A percentile compares a stretch with the other conserved stretches of the same genome.
These are phyloP conservation scores for Ligdia adustata DNA, from an alignment of 2,888 invertebrate species.

Conservation along the genomic window DNA sequence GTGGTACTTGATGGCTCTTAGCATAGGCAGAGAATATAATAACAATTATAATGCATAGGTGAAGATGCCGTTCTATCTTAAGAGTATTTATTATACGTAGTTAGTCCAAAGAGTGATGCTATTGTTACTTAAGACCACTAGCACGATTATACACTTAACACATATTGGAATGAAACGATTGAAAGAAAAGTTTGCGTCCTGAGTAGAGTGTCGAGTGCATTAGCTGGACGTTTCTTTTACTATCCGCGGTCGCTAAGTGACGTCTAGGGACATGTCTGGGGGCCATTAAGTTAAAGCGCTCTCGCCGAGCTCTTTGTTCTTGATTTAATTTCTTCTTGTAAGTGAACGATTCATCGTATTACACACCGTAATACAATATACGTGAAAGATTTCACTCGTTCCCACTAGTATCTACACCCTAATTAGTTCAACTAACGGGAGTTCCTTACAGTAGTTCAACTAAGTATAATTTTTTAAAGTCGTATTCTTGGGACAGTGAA, in stretches of 20 bases:
- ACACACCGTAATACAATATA: too few species aligned
- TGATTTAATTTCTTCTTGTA: conserved; percentile 55
- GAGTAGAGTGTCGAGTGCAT: conserved; percentile 23
- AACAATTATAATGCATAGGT: neutral
- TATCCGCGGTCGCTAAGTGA: conserved; percentile 52
- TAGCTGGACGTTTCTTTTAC: conserved; percentile 46
- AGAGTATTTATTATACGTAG: too few species aligned
- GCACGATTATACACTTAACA: neutral
- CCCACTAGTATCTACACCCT: too few species aligned
- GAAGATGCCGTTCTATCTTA: too few species aligned
- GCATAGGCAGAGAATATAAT: too few species aligned
- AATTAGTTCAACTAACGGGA: too few species aligned
- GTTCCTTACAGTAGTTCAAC: too few species aligned
- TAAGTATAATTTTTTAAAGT: too few species aligned
- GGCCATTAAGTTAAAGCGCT: conserved; percentile 62
- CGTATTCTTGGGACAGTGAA: too few species aligned
- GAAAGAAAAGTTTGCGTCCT: conserved; percentile 9
- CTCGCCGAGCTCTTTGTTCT: conserved; percentile 49
- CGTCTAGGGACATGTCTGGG: conserved; percentile 51
- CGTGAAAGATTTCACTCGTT: too few species aligned
- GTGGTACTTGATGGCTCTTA: too few species aligned
- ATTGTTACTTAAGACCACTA: neutral
- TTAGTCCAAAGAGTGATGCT: neutral
- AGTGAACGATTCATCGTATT: too few species aligned
- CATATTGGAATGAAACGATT: conserved; percentile 3